Percentiles rank a stretch among this genome's conserved stretches.
These are phyloP conservation scores for Myotis vivesi DNA, from an alignment of 2,797 vertebrate genomes.

Conservation along the genomic window DNA sequence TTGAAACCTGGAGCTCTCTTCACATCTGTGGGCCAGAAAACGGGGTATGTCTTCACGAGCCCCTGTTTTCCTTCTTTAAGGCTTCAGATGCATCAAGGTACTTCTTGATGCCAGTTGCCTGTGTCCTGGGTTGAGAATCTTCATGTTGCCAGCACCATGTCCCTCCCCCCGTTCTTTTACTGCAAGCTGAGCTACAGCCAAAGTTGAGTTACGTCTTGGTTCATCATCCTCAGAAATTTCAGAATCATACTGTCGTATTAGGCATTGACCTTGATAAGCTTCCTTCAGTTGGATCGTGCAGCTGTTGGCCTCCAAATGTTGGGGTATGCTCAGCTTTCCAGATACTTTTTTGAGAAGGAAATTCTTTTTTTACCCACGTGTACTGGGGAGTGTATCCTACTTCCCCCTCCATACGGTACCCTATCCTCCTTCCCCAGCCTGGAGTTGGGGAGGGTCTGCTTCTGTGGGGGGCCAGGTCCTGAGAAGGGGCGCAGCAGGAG, in stretches of 20 bases:
- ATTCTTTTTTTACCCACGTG: not conserved
- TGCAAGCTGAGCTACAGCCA: not conserved
- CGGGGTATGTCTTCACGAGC: not conserved
- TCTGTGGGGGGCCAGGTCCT: not conserved
- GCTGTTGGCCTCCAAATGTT: not conserved
- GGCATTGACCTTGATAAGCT: not conserved
- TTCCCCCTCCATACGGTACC: not conserved
- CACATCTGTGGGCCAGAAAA: not conserved
- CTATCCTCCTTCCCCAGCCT: not conserved
- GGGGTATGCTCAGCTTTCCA: not conserved
- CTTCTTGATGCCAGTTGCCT: not conserved
- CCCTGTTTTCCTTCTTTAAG: not conserved
- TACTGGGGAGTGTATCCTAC: not conserved
- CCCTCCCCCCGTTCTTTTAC: not conserved
- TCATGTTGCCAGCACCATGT: not conserved
- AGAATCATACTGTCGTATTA: not conserved
- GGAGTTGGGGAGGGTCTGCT: not conserved
- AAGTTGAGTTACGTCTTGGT: not conserved
- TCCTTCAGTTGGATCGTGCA: not conserved
- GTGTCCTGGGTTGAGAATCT: not conserved
- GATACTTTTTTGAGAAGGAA: constrained; percentile 23
- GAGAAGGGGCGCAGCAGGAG: not conserved
- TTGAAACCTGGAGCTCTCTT: not conserved
- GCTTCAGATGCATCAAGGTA: not conserved
- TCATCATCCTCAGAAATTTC: constrained; percentile 11